A percentile compares a stretch with the other conserved stretches of the same genome.
phyloP scores from a whole-genome alignment of 2,797 vertebrate genomes.

The Eleutherodactylus coqui region DNA sequence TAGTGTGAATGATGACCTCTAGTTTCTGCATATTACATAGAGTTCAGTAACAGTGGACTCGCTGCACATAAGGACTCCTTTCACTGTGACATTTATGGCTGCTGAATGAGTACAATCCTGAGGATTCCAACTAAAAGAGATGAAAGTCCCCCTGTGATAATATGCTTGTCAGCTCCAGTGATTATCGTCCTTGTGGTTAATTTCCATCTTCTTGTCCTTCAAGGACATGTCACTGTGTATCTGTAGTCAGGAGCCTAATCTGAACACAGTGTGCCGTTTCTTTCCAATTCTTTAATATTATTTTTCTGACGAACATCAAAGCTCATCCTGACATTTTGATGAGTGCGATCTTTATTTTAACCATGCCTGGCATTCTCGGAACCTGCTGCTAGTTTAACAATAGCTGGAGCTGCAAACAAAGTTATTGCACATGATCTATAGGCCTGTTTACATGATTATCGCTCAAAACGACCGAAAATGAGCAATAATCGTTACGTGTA shows the following conservation, averaged over 20 bases:
- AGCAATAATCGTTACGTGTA: no score
- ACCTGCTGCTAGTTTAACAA: background rate
- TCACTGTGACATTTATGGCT: background rate
- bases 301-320: constrained; percentile 50
- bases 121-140: background rate
- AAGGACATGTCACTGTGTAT: constrained; percentile 5
- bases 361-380: constrained; percentile 1
- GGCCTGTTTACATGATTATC: no score
- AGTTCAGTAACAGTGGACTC: background rate
- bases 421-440: background rate
- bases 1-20: background rate
- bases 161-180: background rate
- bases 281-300: constrained; percentile 25
- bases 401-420: constrained; percentile 2
- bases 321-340: constrained; percentile 34
- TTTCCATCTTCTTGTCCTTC: constrained; percentile 21
- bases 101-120: background rate
- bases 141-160: constrained; percentile 30
- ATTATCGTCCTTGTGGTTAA: constrained; percentile 19
- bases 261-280: constrained; percentile 1
- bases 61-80: background rate
- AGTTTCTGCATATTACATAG: background rate
- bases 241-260: background rate
- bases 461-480: no score
- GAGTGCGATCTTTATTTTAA: constrained; percentile 5